Evolutionary conservation across 2,113 vertebrate genomes (phyloP), one percentile per base, ranked within the genome.

Genomic region (Sphyrna mokarran): DNA sequence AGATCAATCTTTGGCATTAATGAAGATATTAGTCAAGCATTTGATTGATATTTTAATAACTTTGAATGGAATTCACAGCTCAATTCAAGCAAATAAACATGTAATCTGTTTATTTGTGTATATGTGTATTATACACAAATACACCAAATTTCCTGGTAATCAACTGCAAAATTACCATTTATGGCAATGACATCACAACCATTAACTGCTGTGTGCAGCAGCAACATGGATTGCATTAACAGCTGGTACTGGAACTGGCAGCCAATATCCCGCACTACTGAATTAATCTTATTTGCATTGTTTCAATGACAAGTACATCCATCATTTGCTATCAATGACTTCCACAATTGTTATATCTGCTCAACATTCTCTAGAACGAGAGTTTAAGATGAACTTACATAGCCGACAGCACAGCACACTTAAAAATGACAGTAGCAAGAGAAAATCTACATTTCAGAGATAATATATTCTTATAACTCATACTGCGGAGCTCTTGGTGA

Each of bases 271-370:
- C 37, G 33, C 68, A 93, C 63, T 40, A 5, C 33, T 37, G 63
- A 66, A 66, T 66, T 66, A 66, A 91, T 16, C 11, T 63, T 18
- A n/a, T 66, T 93, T 93, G 89, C 61, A 68, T 93, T 93, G 61
- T 93, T 66, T 93, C 61, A 66, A 33, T 93, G 89, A 93, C 89
- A 93, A 66, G 58, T 66, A 93, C 63, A 66, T 93, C 61, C 61
- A 93, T 93, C 61, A 90, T 90, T 90, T 90, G 66, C 29, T 66
- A 66, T 91, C 58, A 91, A 66, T 61, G 54, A 54, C 22, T 89
- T 89, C 86, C 58, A 16, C 37, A 83, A 6, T 91, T 66, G n/a
- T 37, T 16, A 33, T 37, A 66, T 93, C 89, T 37, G 89, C 63
- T 37, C 89, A 33, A 93, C 63, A 93, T 90, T 90, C 48, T 87